These are phyloP conservation scores for Tragulus kanchil DNA, from an alignment of 2,113 vertebrate genomes.

Conservation along the genomic window DNA sequence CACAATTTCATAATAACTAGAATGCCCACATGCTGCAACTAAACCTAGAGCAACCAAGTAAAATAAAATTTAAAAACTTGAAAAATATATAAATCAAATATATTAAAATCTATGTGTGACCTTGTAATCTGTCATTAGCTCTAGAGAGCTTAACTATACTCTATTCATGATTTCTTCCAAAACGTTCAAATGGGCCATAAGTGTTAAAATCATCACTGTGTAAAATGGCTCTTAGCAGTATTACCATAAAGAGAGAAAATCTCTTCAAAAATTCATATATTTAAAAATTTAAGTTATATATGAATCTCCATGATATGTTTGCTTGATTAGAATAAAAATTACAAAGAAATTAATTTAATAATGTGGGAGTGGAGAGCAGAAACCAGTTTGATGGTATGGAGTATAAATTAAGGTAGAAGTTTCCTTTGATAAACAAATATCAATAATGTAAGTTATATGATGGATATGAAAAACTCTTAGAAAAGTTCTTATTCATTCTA, in stretches of 20 bases:
- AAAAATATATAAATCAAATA: neutral
- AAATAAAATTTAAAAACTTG: no score
- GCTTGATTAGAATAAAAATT: neutral
- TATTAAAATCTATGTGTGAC: neutral
- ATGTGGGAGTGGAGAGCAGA: neutral
- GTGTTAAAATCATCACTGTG: conserved; percentile 28
- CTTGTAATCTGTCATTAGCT: neutral
- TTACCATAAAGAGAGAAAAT: conserved; percentile 17
- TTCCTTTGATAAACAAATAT: conserved; percentile 26
- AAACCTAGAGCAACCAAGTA: no score
- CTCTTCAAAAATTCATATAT: conserved; percentile 4
- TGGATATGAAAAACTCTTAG: neutral
- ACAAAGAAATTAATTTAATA: conserved; percentile 38
- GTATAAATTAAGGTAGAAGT: conserved; percentile 45
- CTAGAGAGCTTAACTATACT: conserved; percentile 11
- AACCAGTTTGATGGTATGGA: neutral
- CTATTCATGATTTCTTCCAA: conserved; percentile 41
- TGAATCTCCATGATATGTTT: conserved; percentile 41
- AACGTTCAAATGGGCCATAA: conserved; percentile 42
- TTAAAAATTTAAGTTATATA: conserved; percentile 25
- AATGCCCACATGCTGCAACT: no score
- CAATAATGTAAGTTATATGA: neutral
- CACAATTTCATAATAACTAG: conserved; percentile 19
- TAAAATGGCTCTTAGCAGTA: conserved; percentile 26
- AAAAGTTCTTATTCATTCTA: conserved; percentile 35